Base-by-base conservation (phyloP, 2,113 vertebrate genomes). In the Myiopsitta monachus region DNA sequence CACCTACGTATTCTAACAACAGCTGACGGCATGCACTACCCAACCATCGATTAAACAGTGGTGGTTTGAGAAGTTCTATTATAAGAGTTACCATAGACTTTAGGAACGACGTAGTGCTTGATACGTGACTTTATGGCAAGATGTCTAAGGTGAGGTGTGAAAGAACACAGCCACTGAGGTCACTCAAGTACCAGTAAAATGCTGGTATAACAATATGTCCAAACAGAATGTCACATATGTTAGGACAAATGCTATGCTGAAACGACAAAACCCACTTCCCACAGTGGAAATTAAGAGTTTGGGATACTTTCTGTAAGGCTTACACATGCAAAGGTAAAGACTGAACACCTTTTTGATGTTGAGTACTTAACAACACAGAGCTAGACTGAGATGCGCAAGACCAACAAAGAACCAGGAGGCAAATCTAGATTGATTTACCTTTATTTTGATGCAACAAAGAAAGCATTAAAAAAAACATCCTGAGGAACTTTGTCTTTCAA, bases 151-250 rank as follows among this genome's bases (percentile, higher is more conserved):
- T 27, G 27, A 70, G 43, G 38, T 33, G 27, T 23, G 82, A 54
- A 76, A 64, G 61, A 85, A 59, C 3, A 39, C 21, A 30, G 44
- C 33, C 66, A 66, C 33, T 52, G 54, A 73, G 23, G 44, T 52
- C 44, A 80, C n/a, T 31, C 22, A n/a, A 61, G 36, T 27, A n/a
- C 18, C 3, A 6, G 12, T 41, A 63, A 91, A 81, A 78, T 23
- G 31, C 26, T 26, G 30, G 18, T 38, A 46, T 41, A n/a, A 3
- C 28, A 86, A 67, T 18, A n/a, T 22, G 30, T 30, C n/a, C 7
- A 33, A 83, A 89, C 19, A 73, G 11, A 36, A 0, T 30, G 49
- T 0, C 10, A 57, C 1, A 2, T 9, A 76, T 1, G 5, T 47
- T 21, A 36, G 10, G 18, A 77, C 8, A 84, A 84, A 87, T 4